Evolutionary conservation across 2,888 invertebrate genomes (phyloP).

Genomic region (Thereva nobilitata): DNA sequence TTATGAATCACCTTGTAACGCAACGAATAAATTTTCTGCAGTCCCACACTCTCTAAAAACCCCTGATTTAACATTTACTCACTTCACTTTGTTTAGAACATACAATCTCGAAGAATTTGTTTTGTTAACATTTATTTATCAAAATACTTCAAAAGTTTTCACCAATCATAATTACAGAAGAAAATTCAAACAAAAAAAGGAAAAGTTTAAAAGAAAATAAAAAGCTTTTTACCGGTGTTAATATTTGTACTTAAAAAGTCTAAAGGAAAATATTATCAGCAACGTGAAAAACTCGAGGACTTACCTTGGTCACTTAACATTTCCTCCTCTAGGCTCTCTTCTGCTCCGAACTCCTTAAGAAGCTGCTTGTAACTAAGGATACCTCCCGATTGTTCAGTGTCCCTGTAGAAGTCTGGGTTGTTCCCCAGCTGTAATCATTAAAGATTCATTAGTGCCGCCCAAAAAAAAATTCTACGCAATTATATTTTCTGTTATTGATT

Average conservation of each 20-base stretch:
- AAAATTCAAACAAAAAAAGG: conserved; percentile 16
- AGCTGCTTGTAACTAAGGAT: conserved; percentile 72
- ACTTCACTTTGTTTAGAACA: no score
- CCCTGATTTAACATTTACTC: no score
- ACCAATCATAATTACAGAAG: conserved; percentile 4
- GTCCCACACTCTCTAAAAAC: no score
- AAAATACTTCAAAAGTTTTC: conserved; percentile 39
- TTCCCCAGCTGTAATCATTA: conserved; percentile 67
- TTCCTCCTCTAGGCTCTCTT: conserved; percentile 67
- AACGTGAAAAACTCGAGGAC: conserved; percentile 6
- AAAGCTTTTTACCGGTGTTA: conserved; percentile 11
- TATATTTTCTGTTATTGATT: conserved; percentile 9
- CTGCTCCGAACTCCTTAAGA: conserved; percentile 71
- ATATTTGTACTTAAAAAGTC: background rate
- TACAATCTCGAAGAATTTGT: no score
- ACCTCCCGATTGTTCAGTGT: conserved; percentile 62
- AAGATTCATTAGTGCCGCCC: background rate
- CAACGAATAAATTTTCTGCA: no score
- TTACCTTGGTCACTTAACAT: conserved; percentile 81
- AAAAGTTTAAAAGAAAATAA: conserved; percentile 22
- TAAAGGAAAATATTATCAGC: conserved; percentile 15
- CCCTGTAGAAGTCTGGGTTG: conserved; percentile 78
- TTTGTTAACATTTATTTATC: conserved; percentile 1
- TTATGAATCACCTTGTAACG: no score
- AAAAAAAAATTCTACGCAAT: background rate